A percentile compares a stretch with the other conserved stretches of the same genome.
Evolutionary conservation across 2,113 vertebrate genomes (phyloP).

Genomic region (Nycticebus coucang): DNA sequence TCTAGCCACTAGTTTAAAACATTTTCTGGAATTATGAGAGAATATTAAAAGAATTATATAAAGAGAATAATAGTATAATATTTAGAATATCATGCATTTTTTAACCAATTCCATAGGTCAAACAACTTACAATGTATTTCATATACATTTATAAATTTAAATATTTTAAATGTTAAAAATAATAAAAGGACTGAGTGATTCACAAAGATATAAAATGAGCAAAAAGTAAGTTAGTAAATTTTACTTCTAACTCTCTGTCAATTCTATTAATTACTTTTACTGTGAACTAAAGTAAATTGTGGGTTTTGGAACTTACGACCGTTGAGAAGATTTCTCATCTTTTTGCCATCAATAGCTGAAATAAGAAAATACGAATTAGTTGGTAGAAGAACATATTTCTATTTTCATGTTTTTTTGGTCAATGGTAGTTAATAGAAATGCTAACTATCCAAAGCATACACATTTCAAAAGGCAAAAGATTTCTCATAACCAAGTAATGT

Average conservation of each 20-base stretch:
- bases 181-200: not conserved
- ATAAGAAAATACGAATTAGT: slow-evolving; percentile 47
- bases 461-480: not conserved
- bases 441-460: not conserved
- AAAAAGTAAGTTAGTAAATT: not conserved
- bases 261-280: slow-evolving; percentile 21
- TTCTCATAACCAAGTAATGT: slow-evolving; percentile 9
- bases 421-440: not conserved
- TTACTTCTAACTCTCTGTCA: not conserved
- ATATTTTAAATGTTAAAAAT: slow-evolving; percentile 15
- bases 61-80: not conserved
- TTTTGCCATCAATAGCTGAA: slow-evolving; percentile 72
- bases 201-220: not conserved
- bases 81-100: not conserved
- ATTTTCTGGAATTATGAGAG: not conserved
- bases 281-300: slow-evolving; percentile 34
- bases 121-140: not conserved
- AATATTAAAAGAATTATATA: slow-evolving; percentile 13
- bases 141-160: not conserved
- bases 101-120: not conserved
- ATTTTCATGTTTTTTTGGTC: slow-evolving; percentile 28
- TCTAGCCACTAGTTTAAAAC: not conserved
- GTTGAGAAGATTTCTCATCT: slow-evolving; percentile 76
- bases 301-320: slow-evolving; percentile 70
- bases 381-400: not conserved